Evolutionary conservation across 2,113 vertebrate genomes (phyloP), one percentile per base, ranked within the genome.

Genomic region (Leucoraja erinaceus): DNA sequence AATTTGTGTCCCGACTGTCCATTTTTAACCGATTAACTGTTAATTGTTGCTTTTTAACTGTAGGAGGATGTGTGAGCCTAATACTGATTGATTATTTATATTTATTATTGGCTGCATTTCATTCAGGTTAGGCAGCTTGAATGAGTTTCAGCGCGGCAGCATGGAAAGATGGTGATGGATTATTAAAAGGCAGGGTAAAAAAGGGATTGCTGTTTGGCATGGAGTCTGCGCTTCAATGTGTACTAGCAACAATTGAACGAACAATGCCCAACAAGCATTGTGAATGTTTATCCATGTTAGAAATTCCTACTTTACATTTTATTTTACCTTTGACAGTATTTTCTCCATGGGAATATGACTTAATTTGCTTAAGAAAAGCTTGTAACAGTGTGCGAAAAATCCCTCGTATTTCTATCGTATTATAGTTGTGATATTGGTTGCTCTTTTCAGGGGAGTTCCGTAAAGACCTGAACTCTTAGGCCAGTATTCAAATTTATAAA

Each of bases 91-190:
- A 91, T 74, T 91, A 83, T 56, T 47, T 81, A 16, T 83, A 33
- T 90, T 90, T 90, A 66, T 90, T 91, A 91, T 72, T 91, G 90
- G 66, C 88, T 90, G 88, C 88, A 70, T 61, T 90, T 28, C 66
- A 22, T 90, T 90, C 88, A 91, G 90, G 68, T 54, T 54, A 47
- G 90, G 70, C 31, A 91, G 90, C 66, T 91, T 91, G 90, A 20
- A 91, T 72, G 90, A 68, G n/a, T 91, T 91, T 91, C 90, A 91
- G 90, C 47, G 66, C 66, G 8, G 66, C 90, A 72, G 66, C 38
- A 47, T 91, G 90, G 66, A 54, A 91, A 72, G 68, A 91, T 91
- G 90, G 90, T 68, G 66, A 91, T 47, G 68, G 90, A 91, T 91
- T 91, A 74, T 91, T 74, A 54, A 66, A 47, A 91, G 90, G 38